Evolutionary conservation across 2,113 vertebrate species (phyloP), one percentile per base, ranked within the genome.

Genomic region (Mystacornis crossleyi): DNA sequence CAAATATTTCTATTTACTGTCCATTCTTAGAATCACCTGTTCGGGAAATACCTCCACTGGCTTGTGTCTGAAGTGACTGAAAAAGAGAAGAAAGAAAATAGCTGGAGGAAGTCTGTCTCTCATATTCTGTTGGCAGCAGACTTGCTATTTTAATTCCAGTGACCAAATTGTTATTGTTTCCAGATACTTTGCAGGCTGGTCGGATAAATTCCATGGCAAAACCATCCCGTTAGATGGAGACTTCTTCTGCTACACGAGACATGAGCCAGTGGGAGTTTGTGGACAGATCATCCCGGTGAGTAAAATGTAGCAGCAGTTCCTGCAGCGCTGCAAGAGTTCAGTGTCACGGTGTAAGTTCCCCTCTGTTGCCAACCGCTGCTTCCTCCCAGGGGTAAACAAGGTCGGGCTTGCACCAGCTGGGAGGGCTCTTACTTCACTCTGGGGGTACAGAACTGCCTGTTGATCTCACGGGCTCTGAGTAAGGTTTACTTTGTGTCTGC

Each of bases 201-300:
- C 99, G 0, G 99, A 99, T 97, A 99, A 99, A 95, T 99, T 98
- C 98, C 99, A 99, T 2, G 99, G 99, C 66, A 99, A 99, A 97
- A 99, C 99, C 84, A 99, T 99, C 84, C 99, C 99, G 0, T 93
- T 99, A 0, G 99, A 99, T 3, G 99, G 99, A 74, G 98, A 99
- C 73, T 99, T 98, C 94, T 99, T 99, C 97, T 99, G 98, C 94
- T 99, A 99, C 93, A 99, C 99, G 4, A 98, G 99, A 26, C 99
- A 99, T 1, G 99, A 99, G 90, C 99, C 99, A 0, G 83, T 99
- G 10, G 99, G 99, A n/a, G 98, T 99, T 18, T 99, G 99, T 47
- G 99, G 99, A 28, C 99, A 99, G 97, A 99, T 99, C 81, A 99
- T 99, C 78, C 99, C 99, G 3, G 99, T 99, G 88, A 98, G 99